A percentile compares a stretch with the other conserved stretches of the same genome.
These are phyloP conservation scores for Danio kyathit DNA, from an alignment of 2,797 vertebrate genomes.

Conservation along the genomic window DNA sequence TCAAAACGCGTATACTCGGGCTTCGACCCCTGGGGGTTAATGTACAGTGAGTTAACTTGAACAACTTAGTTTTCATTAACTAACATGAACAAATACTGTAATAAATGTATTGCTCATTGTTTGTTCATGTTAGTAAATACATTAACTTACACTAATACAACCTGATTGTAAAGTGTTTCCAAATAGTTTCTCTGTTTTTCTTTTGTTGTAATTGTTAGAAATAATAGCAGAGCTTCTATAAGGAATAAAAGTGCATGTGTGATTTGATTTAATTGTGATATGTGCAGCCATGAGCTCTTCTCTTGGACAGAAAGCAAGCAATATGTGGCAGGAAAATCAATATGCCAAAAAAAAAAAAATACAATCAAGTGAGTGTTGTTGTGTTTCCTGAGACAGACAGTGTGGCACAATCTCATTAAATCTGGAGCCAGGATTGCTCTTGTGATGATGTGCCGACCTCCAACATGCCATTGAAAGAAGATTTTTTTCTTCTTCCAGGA, in stretches of 20 bases:
- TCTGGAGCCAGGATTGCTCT: slow-evolving; percentile 30
- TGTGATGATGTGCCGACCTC: slow-evolving; percentile 33
- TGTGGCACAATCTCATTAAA: slow-evolving; percentile 53
- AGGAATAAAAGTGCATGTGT: slow-evolving; percentile 18
- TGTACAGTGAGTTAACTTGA: too few species aligned
- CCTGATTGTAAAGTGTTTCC: too few species aligned
- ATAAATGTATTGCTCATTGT: too few species aligned
- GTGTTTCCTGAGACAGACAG: slow-evolving; percentile 40
- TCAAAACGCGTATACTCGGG: too few species aligned
- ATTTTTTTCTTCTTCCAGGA: background rate
- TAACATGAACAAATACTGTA: too few species aligned
- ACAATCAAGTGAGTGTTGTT: slow-evolving; percentile 32
- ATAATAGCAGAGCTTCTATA: slow-evolving; percentile 3
- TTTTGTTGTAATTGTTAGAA: slow-evolving; percentile 3
- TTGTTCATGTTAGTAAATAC: too few species aligned
- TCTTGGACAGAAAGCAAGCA: slow-evolving; percentile 18
- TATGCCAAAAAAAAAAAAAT: slow-evolving; percentile 44
- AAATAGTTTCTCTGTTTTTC: too few species aligned
- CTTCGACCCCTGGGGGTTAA: too few species aligned
- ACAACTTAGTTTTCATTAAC: too few species aligned
- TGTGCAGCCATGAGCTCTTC: slow-evolving; percentile 41
- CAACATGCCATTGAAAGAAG: background rate
- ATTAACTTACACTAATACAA: too few species aligned
- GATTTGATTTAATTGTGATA: slow-evolving; percentile 35
- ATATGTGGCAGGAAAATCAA: slow-evolving; percentile 52